Percentiles rank a stretch among this genome's conserved stretches.
Evolutionary conservation across 1,140 invertebrate genomes (phyloP).

Genomic region (Ceratoteleas bidentatus): DNA sequence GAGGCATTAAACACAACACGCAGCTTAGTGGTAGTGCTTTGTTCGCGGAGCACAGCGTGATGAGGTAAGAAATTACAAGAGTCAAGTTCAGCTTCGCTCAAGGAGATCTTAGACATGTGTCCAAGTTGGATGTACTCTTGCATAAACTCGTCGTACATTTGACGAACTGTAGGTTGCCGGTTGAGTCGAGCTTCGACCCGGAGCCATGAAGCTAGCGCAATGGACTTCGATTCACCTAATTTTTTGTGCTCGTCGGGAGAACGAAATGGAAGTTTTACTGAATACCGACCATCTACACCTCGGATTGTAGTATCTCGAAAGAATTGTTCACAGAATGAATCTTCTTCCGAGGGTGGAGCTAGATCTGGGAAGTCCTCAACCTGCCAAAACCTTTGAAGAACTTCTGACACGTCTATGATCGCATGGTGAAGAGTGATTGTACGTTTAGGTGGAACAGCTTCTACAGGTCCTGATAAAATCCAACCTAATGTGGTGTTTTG

Average conservation of each 20-base stretch:
- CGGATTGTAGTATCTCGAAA: not conserved
- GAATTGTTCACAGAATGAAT: not conserved
- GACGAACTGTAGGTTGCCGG: not conserved
- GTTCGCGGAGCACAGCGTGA: not conserved
- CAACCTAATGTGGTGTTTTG: constrained; percentile 2
- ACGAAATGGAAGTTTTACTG: not conserved
- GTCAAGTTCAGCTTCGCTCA: not conserved
- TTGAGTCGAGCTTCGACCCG: not conserved
- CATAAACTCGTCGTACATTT: not conserved
- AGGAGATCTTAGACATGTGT: not conserved
- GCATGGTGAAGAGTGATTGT: not conserved
- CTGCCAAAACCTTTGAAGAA: not conserved
- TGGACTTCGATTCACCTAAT: too few relatives aligned
- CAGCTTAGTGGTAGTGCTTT: not conserved
- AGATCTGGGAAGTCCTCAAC: not conserved
- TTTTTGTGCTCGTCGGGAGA: too few relatives aligned
- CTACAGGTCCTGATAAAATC: not conserved
- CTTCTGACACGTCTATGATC: not conserved
- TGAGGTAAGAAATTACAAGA: not conserved
- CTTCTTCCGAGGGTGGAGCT: not conserved
- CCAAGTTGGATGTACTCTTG: not conserved
- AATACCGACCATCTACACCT: not conserved
- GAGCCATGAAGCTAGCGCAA: too few relatives aligned
- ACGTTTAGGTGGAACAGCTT: not conserved
- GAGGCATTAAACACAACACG: constrained; percentile 17